Evolutionary conservation across 2,888 invertebrate species (phyloP).

Genomic region (Diarsia rubi): DNA sequence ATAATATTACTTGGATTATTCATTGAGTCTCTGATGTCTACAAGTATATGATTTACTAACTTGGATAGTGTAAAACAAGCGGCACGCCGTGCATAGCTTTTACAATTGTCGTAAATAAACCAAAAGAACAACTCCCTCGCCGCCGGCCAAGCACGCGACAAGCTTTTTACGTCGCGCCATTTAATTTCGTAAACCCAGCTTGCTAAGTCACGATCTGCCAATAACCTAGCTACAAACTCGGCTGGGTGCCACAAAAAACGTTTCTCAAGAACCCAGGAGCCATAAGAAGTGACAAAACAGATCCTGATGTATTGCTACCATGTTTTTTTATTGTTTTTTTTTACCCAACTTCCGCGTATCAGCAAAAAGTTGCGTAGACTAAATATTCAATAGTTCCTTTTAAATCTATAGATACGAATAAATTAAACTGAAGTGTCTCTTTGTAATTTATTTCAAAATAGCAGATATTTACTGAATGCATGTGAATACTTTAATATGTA

Average conservation of each 20-base stretch:
- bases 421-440: neutral
- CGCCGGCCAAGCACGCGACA: slow-evolving; percentile 32
- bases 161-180: slow-evolving; percentile 21
- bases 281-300: slow-evolving; percentile 40
- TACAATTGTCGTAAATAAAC: neutral
- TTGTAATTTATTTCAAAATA: neutral
- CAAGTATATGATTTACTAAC: no score
- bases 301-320: slow-evolving; percentile 11
- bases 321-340: slow-evolving; percentile 19
- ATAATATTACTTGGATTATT: no score
- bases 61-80: no score
- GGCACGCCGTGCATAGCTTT: neutral
- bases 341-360: slow-evolving; percentile 51
- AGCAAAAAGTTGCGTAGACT: slow-evolving; percentile 55
- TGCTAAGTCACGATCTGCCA: slow-evolving; percentile 48
- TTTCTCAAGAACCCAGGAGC: slow-evolving; percentile 37
- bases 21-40: no score
- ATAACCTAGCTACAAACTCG: slow-evolving; percentile 21
- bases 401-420: neutral
- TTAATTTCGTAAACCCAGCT: slow-evolving; percentile 35
- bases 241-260: slow-evolving; percentile 42
- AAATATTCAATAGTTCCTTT: slow-evolving; percentile 48
- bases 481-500: no score
- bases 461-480: neutral
- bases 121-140: neutral